These are phyloP conservation scores for Scelioninae gen. 1 DNA, from an alignment of 2,888 invertebrate species.

Conservation along the genomic window DNA sequence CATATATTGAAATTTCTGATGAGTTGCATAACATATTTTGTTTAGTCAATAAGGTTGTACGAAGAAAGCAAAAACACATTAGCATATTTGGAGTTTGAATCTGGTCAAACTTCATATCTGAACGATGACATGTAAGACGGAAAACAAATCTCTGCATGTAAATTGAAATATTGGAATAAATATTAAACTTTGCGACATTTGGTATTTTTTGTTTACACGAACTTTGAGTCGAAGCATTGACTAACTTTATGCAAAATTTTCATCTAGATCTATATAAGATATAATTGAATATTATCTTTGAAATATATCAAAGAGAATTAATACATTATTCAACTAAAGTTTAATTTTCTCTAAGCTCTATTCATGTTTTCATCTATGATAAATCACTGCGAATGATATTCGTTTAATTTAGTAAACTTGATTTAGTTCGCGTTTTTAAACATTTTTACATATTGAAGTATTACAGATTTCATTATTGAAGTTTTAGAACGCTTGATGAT, in stretches of 20 bases:
- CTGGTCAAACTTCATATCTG: constrained; percentile 44
- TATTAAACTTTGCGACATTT: constrained; percentile 37
- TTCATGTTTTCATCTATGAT: too few relatives aligned
- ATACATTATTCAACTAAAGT: too few relatives aligned
- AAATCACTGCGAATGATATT: too few relatives aligned
- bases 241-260: constrained; percentile 13
- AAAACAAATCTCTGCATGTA: constrained; percentile 49
- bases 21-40: neutral
- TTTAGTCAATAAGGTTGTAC: constrained; percentile 11
- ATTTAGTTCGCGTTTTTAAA: too few relatives aligned
- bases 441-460: too few relatives aligned
- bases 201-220: constrained; percentile 22
- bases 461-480: too few relatives aligned
- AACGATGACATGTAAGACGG: constrained; percentile 9
- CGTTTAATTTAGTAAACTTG: too few relatives aligned
- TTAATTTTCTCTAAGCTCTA: too few relatives aligned
- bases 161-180: constrained; percentile 51
- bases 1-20: neutral
- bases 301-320: too few relatives aligned
- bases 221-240: constrained; percentile 36
- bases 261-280: neutral
- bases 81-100: constrained; percentile 27
- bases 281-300: neutral
- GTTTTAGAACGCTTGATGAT: too few relatives aligned
- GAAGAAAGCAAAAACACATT: constrained; percentile 9